Evolutionary conservation across 2,888 invertebrate genomes (phyloP).

Genomic region (Epinotia bilunana): DNA sequence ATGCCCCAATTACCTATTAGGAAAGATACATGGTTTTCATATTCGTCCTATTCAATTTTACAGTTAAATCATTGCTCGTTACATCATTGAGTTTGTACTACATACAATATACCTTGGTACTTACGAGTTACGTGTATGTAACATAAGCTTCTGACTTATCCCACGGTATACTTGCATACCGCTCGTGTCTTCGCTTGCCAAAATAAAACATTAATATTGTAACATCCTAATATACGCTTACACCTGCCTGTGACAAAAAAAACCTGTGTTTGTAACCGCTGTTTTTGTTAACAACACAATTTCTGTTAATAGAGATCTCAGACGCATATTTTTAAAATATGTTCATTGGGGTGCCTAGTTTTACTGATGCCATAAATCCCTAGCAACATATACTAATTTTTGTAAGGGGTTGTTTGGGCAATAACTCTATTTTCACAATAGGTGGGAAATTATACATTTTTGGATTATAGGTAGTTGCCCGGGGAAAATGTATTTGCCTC

Average conservation of each 20-base stretch:
- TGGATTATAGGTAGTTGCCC: neutral
- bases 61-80: too few species aligned
- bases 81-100: too few species aligned
- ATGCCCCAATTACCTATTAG: too few species aligned
- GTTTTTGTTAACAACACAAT: constrained; percentile 17
- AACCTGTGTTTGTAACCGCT: constrained; percentile 52
- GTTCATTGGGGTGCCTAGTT: constrained; percentile 2
- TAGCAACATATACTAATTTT: neutral
- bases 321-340: constrained; percentile 6
- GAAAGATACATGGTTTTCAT: too few species aligned
- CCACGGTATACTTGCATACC: constrained; percentile 58
- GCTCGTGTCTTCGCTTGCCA: constrained; percentile 67
- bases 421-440: neutral
- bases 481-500: neutral
- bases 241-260: constrained; percentile 69
- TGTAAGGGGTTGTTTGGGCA: neutral
- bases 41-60: too few species aligned
- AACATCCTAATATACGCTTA: constrained; percentile 66
- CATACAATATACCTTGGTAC: too few species aligned
- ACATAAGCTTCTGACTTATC: constrained; percentile 49
- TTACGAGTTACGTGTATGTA: too few species aligned
- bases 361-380: neutral
- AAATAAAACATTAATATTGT: constrained; percentile 82
- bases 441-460: neutral
- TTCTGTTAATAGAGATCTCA: constrained; percentile 26